Conservation (phyloP, 2,113 vertebrate genomes). For the Sitta europaea region DNA sequence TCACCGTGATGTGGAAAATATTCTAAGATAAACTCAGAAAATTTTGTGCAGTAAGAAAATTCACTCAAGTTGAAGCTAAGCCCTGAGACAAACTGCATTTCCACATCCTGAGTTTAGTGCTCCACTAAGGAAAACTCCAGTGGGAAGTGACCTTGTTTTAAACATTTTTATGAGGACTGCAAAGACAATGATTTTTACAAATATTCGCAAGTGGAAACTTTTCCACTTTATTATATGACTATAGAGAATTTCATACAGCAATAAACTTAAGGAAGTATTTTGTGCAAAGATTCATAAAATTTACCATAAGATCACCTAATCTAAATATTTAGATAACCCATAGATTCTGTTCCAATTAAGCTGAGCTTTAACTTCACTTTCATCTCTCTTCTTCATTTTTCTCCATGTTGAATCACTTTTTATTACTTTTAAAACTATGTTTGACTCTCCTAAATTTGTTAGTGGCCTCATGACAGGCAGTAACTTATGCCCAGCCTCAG, state of each 20-base stretch:
- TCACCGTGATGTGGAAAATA: neutral
- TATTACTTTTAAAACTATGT: neutral
- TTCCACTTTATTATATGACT: neutral
- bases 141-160: neutral
- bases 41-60: neutral
- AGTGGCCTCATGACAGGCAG: neutral
- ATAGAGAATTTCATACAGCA: neutral
- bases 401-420: neutral
- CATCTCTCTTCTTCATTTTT: neutral
- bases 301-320: neutral
- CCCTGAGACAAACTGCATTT: neutral
- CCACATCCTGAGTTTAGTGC: neutral
- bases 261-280: neutral
- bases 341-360: neutral
- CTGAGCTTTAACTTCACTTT: neutral
- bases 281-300: neutral
- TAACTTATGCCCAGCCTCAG: neutral
- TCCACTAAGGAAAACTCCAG: neutral
- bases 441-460: neutral
- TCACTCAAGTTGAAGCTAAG: neutral
- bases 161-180: neutral
- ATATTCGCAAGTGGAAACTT: neutral
- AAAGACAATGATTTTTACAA: neutral
- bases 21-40: neutral
- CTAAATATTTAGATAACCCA: neutral